A percentile compares a stretch with the other conserved stretches of the same genome.
These are phyloP conservation scores for Brachyrhaphis roseni DNA, from an alignment of 2,797 vertebrate species.

Conservation along the genomic window DNA sequence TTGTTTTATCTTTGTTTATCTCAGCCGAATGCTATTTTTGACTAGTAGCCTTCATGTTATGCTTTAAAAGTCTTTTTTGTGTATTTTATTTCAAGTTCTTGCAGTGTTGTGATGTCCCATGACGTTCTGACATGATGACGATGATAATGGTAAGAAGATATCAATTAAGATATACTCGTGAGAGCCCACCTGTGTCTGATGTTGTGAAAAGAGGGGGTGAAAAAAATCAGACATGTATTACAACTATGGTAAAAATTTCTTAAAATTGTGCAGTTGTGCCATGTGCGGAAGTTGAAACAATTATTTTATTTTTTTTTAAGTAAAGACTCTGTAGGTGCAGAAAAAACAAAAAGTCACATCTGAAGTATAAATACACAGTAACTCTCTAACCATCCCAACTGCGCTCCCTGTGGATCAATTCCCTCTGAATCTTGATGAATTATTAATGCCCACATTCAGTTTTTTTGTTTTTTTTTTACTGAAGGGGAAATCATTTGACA, in stretches of 20 bases:
- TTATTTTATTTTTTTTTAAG: background rate
- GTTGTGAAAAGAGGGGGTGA: background rate
- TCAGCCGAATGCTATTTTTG: background rate
- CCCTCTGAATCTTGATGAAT: constrained; percentile 75
- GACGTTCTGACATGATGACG: background rate
- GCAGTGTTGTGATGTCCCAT: background rate
- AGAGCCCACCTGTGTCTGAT: background rate
- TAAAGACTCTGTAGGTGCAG: background rate
- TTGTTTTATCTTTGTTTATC: too few relatives aligned
- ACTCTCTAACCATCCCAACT: constrained; percentile 38
- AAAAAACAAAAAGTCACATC: background rate
- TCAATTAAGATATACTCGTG: background rate
- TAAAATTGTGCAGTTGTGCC: background rate
- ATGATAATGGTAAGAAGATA: background rate
- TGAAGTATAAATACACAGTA: constrained; percentile 27
- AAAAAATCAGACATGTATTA: background rate
- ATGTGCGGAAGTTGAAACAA: background rate
- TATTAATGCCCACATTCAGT: constrained; percentile 80
- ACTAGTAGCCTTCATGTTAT: background rate
- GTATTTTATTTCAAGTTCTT: background rate
- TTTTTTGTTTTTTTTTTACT: constrained; percentile 71
- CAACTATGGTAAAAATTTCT: background rate
- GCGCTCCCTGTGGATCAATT: constrained; percentile 72
- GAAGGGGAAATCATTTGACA: constrained; percentile 79
- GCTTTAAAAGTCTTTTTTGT: background rate